Base-by-base conservation (phyloP, 2,888 invertebrate species). In the Noctua comes region DNA sequence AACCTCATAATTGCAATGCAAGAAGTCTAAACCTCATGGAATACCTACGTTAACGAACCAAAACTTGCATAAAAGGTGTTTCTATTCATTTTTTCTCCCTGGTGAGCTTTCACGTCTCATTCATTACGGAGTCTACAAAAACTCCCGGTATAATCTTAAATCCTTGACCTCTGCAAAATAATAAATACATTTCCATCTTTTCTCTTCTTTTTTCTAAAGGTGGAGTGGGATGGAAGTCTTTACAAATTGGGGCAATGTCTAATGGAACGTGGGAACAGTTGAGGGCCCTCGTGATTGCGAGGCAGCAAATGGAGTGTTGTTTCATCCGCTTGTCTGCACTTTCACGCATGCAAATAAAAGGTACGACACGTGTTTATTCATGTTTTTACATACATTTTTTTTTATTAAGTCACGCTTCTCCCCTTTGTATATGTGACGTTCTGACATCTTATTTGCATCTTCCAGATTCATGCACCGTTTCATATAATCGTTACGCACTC, bases 161-260 rank as follows among this genome's bases (percentile, higher is more conserved):
- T 87, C 81, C 89, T 91, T 91, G 90, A 91, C 91, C 91, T 86
- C 87, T 64, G 73, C 69, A 74, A 91, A 91, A 91, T 90, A 89
- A 92, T 90, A 92, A 90, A 89, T 89, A 91, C 86, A 88, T 91
- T 91, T 89, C 85, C 89, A 90, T 91, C 86, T 90, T 90, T 91
- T 82, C 43, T 77, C 79, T 90, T 84, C 89, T 90, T 90, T 78
- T 76, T 83, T 68, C 51, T 36, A 82, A 84, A 88, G 84, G 82
- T 89, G 89, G 89, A 91, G 88, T 88, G 86, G 78, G 77, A 79
- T 75, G 77, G 68, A 86, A 79, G 89, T 91, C 90, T 91, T 89
- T 86, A 88, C 89, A 92, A 94, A 94, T 93, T 93, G 92, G 93
- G 92, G 91, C 89, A 88, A 91, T 91, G 92, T 91, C 91, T 93